Base-by-base conservation (phyloP, 2,888 invertebrate genomes). In the Caenorhabditis virilis region DNA sequence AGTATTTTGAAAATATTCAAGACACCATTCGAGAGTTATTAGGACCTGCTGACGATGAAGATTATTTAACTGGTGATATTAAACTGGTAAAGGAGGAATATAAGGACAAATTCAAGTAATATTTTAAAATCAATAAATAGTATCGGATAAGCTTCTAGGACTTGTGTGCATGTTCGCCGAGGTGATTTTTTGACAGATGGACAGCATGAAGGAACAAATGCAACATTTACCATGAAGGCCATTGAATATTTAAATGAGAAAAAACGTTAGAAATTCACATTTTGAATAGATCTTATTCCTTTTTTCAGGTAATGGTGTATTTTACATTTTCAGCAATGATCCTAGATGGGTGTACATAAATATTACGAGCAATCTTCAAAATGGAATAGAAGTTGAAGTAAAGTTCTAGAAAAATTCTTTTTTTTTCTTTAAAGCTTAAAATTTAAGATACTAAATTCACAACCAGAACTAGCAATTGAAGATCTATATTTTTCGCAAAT, bases 151-250 rank as follows among this genome's bases (percentile, higher is more conserved):
- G 6, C 30, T 30, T 30, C 30, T 13, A 36, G 57, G 53, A 53
- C 35, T 1, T 63, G 63, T 39, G 63, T 63, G 6, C 63, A 63
- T 27, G 25, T 53, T 7, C 48, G 63, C 45, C 38, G 57, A 11
- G 57, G 57, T 6, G 63, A 63, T 35, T 63, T 63, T 20, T 9
- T 63, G 18, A 43, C 38, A 5, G 53, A 57, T 33, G 49, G 49
- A 18, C 27, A 43, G 16, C 57, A 63, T 20, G 43, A 43, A 30
- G 57, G 53, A 33, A 49, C 63, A n/a, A 50, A 57, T 46, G 9
- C 23, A 9, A 16, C 2, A 7, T 63, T 63, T 25, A 53, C 49
- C 0, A 33, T 48, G 18, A 45, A 45, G 6, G 53, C 63, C 7
- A 53, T 63, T n/a, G 48, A 57, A 2, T 45, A 27, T 27, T 7